Evolutionary conservation across 2,888 invertebrate species (phyloP).

Genomic region (Diabrotica balteata): DNA sequence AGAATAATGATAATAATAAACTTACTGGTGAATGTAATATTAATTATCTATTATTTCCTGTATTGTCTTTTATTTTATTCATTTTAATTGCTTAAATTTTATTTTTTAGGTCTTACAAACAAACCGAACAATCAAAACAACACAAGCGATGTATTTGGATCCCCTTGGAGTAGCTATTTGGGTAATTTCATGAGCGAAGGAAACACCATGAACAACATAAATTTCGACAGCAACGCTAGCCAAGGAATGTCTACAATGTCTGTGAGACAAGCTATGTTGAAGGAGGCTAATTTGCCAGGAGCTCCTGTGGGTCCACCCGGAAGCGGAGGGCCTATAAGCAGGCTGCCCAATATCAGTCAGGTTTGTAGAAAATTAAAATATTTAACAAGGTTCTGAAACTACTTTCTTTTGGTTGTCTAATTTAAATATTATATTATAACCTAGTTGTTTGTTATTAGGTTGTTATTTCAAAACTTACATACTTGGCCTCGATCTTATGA

Average conservation of each 20-base stretch:
- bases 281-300: slow-evolving; percentile 51
- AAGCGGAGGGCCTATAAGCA: slow-evolving; percentile 20
- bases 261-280: slow-evolving; percentile 58
- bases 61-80: slow-evolving; percentile 3
- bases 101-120: slow-evolving; percentile 19
- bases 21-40: no score
- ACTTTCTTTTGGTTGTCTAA: no score
- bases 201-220: slow-evolving; percentile 12
- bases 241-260: slow-evolving; percentile 55
- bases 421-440: no score
- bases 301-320: slow-evolving; percentile 34
- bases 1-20: no score
- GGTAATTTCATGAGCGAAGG: slow-evolving; percentile 30
- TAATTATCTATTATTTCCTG: no score
- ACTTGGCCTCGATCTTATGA: no score
- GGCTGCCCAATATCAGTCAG: slow-evolving; percentile 36
- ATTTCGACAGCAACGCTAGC: slow-evolving; percentile 24
- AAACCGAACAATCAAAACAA: slow-evolving; percentile 29
- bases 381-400: background rate
- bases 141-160: slow-evolving; percentile 46
- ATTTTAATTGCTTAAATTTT: background rate
- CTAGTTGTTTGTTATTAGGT: no score
- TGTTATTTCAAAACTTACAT: no score
- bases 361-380: slow-evolving; percentile 1
- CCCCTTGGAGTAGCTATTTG: slow-evolving; percentile 45